Percentiles rank a stretch among this genome's conserved stretches.
phyloP scores from a whole-genome alignment of 2,888 invertebrate genomes.

The Poecilobothrus nobilitatus region DNA sequence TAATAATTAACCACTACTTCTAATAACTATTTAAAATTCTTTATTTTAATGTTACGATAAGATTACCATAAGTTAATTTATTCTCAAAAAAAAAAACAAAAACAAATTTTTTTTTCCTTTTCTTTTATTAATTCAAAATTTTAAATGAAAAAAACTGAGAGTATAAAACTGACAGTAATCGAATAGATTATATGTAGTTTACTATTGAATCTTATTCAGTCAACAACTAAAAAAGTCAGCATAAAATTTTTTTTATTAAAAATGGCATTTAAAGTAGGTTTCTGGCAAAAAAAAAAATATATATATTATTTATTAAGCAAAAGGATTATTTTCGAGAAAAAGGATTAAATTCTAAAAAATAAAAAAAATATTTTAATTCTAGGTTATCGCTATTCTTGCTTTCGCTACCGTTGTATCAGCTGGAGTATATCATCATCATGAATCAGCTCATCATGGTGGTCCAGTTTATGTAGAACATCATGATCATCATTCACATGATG shows the following conservation, averaged over 20 bases:
- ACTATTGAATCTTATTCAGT: not conserved
- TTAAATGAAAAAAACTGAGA: not conserved
- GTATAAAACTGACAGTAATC: not conserved
- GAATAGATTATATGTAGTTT: not conserved
- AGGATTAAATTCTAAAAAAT: not conserved
- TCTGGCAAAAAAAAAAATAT: too few relatives aligned
- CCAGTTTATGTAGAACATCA: conserved; percentile 2
- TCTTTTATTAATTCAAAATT: not conserved
- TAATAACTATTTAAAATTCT: too few relatives aligned
- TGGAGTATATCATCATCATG: conserved; percentile 8
- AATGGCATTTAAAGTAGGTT: not conserved
- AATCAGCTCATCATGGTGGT: conserved; percentile 11
- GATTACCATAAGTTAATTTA: too few relatives aligned
- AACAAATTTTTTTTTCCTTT: not conserved
- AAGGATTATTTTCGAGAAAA: not conserved
- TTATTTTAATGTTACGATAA: too few relatives aligned
- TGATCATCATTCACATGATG: conserved; percentile 23
- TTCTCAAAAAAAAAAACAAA: too few relatives aligned
- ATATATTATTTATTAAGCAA: too few relatives aligned
- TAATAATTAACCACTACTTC: too few relatives aligned
- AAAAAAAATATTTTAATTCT: not conserved
- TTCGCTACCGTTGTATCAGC: not conserved
- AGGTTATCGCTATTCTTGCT: not conserved
- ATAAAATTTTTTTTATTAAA: not conserved
- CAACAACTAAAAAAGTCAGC: not conserved